Percentiles rank a stretch among this genome's conserved stretches.
Conservation (phyloP, 1,140 invertebrate genomes). For the Ericerus pela region DNA sequence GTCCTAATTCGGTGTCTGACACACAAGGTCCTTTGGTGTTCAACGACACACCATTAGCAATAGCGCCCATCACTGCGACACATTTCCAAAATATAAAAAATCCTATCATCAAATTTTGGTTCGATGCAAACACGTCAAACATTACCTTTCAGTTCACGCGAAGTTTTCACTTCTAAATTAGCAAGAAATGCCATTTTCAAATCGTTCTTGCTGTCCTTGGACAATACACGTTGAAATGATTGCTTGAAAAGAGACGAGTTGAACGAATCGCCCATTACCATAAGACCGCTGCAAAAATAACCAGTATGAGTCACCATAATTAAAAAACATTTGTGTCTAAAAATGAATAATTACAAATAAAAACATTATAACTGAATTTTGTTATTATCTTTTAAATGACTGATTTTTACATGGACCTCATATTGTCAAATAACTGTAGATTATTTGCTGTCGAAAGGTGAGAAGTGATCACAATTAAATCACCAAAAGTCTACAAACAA, state of each 20-base stretch:
- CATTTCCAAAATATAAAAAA: neutral
- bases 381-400: too few relatives aligned
- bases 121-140: neutral
- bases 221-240: conserved; percentile 94
- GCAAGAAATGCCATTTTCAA: conserved; percentile 98
- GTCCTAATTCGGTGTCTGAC: conserved; percentile 90
- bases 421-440: too few relatives aligned
- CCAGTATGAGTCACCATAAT: conserved; percentile 14
- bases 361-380: too few relatives aligned
- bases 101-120: neutral
- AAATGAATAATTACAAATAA: neutral
- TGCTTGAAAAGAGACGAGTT: conserved; percentile 98
- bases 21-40: conserved; percentile 80
- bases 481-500: too few relatives aligned
- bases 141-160: conserved; percentile 64
- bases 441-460: too few relatives aligned
- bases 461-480: too few relatives aligned
- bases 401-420: too few relatives aligned
- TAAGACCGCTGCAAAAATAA: conserved; percentile 64
- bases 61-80: conserved; percentile 69
- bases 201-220: conserved; percentile 78
- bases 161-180: conserved; percentile 88
- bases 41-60: conserved; percentile 89
- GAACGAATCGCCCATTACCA: conserved; percentile 99
- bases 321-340: neutral